phyloP scores from a whole-genome alignment of 2,113 vertebrate genomes.

The Vulpes ferrilata region DNA sequence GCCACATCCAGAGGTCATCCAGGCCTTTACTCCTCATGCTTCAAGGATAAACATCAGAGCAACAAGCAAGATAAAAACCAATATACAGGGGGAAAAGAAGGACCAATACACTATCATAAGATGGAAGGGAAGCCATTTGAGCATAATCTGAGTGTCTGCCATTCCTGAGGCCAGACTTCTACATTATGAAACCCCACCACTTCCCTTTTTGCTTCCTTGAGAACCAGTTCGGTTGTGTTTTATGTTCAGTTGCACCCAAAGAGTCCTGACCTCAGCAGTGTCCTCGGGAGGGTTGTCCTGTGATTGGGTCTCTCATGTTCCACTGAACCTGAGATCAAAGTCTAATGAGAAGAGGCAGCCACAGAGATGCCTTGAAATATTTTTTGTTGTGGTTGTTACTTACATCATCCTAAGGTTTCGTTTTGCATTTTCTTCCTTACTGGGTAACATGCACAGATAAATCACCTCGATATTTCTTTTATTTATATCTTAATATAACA shows the following conservation, averaged over 20 bases:
- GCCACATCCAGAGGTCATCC: neutral
- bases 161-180: neutral
- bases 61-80: neutral
- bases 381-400: neutral
- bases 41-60: neutral
- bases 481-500: conserved; percentile 81
- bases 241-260: neutral
- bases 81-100: too few relatives aligned
- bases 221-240: neutral
- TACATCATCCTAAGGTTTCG: neutral
- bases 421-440: conserved; percentile 52
- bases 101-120: neutral
- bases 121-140: neutral
- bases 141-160: neutral
- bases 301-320: neutral
- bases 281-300: fast-evolving
- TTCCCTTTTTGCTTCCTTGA: neutral
- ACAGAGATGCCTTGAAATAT: neutral
- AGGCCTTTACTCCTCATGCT: neutral
- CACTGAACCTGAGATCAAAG: neutral
- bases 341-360: neutral
- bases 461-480: conserved; percentile 75
- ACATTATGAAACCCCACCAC: neutral
- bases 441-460: conserved; percentile 61
- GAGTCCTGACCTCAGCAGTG: neutral